Percentiles rank a stretch among this genome's conserved stretches.
Evolutionary conservation across 2,113 vertebrate genomes (phyloP).

Genomic region (Oreochromis niloticus): DNA sequence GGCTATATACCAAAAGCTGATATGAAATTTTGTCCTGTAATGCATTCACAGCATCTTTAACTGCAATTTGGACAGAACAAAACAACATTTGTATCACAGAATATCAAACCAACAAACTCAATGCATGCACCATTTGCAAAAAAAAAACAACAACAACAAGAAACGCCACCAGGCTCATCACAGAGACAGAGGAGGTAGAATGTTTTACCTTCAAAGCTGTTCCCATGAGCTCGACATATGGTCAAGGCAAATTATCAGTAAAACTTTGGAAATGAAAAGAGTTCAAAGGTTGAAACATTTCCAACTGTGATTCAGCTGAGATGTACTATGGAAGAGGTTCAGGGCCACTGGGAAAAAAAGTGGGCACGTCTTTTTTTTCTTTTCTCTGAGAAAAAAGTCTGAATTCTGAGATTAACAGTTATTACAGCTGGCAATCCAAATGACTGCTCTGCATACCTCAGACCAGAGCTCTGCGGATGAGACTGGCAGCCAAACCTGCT

Average conservation of each 20-base stretch:
- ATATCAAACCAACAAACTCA: not conserved
- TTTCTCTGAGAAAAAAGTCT: not conserved
- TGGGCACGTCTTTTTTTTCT: not conserved
- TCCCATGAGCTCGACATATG: slow-evolving; percentile 74
- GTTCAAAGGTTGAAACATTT: slow-evolving; percentile 66
- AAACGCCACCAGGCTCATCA: not conserved
- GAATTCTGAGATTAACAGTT: not conserved
- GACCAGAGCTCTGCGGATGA: slow-evolving; percentile 39
- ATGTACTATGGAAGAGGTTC: not conserved
- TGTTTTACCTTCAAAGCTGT: slow-evolving; percentile 56
- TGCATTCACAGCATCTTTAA: slow-evolving; percentile 8
- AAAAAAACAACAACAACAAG: not conserved
- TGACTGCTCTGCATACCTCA: slow-evolving; percentile 61
- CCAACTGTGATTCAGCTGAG: slow-evolving; percentile 42
- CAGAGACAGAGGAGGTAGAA: slow-evolving; percentile 14
- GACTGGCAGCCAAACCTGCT: slow-evolving; percentile 22
- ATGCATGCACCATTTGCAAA: not conserved
- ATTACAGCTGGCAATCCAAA: not conserved
- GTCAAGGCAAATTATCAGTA: slow-evolving; percentile 63
- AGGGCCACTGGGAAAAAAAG: not conserved
- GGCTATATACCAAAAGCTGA: slow-evolving; percentile 41
- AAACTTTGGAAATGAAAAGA: slow-evolving; percentile 59
- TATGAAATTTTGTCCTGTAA: slow-evolving; percentile 54
- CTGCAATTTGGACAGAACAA: not conserved
- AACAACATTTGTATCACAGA: not conserved